phyloP scores from a whole-genome alignment of 2,888 invertebrate species.

The Zonitis immaculata region DNA sequence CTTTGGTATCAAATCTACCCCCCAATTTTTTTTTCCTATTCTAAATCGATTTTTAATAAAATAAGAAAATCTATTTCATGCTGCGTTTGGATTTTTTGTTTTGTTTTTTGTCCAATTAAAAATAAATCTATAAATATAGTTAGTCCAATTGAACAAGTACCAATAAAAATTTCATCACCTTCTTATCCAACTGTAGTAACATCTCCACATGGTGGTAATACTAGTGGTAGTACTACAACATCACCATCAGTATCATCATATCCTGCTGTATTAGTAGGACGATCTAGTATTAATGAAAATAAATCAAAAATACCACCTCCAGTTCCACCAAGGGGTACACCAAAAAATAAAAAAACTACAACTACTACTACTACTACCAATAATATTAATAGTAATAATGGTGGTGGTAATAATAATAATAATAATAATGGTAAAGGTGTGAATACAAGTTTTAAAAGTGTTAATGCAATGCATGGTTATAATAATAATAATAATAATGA shows the following conservation, averaged over 20 bases:
- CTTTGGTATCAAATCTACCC: too few species aligned
- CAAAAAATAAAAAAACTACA: constrained; percentile 55
- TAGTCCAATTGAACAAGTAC: constrained; percentile 54
- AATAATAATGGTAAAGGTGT: constrained; percentile 46
- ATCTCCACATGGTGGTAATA: constrained; percentile 40
- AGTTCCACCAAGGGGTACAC: constrained; percentile 80
- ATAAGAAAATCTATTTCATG: background rate
- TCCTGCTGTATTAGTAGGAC: constrained; percentile 71
- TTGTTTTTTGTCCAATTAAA: constrained; percentile 32
- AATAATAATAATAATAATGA: too few species aligned
- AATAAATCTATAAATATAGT: constrained; percentile 41
- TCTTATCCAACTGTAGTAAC: constrained; percentile 43
- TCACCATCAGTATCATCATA: constrained; percentile 59
- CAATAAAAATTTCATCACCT: constrained; percentile 50
- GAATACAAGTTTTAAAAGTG: constrained; percentile 14
- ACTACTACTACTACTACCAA: too few species aligned
- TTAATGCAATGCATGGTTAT: constrained; percentile 9
- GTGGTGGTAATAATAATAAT: constrained; percentile 50
- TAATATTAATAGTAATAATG: constrained; percentile 47
- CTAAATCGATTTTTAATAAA: too few species aligned
- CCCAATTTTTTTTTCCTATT: too few species aligned
- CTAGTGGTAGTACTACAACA: constrained; percentile 31
- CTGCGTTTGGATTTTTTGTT: constrained; percentile 24
- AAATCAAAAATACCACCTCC: constrained; percentile 82
- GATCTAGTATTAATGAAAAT: constrained; percentile 47